Base-by-base conservation (phyloP, 2,888 invertebrate genomes). In the Gymnocheta viridis region DNA sequence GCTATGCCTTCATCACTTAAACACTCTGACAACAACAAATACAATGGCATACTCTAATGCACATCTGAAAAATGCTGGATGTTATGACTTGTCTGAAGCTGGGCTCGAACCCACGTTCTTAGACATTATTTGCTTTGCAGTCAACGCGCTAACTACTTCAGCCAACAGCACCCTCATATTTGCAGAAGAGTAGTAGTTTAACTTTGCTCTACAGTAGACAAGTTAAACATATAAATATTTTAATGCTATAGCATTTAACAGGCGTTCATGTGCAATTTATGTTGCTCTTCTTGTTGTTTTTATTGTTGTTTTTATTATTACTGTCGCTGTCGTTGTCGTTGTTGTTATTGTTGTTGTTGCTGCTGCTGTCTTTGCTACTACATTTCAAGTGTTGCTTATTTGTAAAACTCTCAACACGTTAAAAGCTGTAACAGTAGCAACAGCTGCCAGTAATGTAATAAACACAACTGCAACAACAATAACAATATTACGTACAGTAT, bases 191-290 rank as follows among this genome's bases (percentile, higher is more conserved):
- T 9, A 17, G 22, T 17, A 54, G 14, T 32, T n/a, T 2, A 6
- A 9, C 32, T 35, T 10, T 32, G 38, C 24, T 24, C 12, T 38
- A 51, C 27, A 27, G 14, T 35, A 69, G 24, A 62, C 70, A 44
- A 32, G 19, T 27, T 24, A 24, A 32, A 49, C 47, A 58, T 14
- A 49, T 12, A 62, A 38, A 60, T 44, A 1, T 44, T 62, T 47
- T 5, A 17, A 44, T 67, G 32, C 49, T 24, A 12, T 4, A 54
- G 32, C 38, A 81, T 74, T 81, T 74, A 74, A 32, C 80, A 73
- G 80, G 67, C 81, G 67, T 69, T 81, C 62, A 69, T 74, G 67
- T 81, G 69, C 41, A 54, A 54, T 74, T 74, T 74, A 81, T 69
- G 81, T 38, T 74, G 29, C 19, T 74, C 3, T 27, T 81, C n/a